Evolutionary conservation across 2,888 invertebrate genomes (phyloP).

Genomic region (Rotaria socialis): DNA sequence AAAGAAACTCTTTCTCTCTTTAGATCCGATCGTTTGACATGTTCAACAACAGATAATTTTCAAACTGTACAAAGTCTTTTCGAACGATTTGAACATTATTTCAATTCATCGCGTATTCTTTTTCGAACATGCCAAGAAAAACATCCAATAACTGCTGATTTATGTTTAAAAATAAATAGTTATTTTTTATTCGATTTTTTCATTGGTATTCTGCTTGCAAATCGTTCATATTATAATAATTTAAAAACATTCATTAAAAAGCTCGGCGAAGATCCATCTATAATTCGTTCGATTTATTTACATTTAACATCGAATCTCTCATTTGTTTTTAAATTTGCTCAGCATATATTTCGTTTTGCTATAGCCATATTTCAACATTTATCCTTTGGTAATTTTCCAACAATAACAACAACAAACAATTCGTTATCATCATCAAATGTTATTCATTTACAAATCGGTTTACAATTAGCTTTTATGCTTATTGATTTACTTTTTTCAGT

Average conservation of each 20-base stretch:
- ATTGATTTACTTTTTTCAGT: background rate
- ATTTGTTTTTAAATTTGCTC: conserved; percentile 5
- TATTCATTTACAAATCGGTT: conserved; percentile 30
- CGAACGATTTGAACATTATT: conserved; percentile 29
- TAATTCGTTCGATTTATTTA: background rate
- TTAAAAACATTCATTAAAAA: conserved; percentile 22
- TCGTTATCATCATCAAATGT: conserved; percentile 22
- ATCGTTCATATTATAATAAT: conserved; percentile 12
- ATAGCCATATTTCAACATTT: conserved; percentile 21
- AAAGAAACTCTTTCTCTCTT: background rate
- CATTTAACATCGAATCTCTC: background rate
- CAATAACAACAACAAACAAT: conserved; percentile 19
- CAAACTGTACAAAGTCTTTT: background rate
- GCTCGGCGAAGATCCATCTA: background rate
- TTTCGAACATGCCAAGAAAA: conserved; percentile 20
- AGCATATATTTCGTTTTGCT: background rate
- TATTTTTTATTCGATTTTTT: conserved; percentile 28
- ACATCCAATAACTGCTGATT: background rate
- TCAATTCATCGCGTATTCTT: background rate
- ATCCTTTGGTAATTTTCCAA: conserved; percentile 19
- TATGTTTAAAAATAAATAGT: background rate
- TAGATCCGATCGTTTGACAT: background rate
- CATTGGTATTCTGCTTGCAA: background rate
- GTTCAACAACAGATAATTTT: conserved; percentile 27
- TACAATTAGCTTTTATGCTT: conserved; percentile 4